These are phyloP conservation scores for Catostylus mosaicus DNA, from an alignment of 30 jellyfish, hydroid and myxozoan species.

Conservation along the genomic window DNA sequence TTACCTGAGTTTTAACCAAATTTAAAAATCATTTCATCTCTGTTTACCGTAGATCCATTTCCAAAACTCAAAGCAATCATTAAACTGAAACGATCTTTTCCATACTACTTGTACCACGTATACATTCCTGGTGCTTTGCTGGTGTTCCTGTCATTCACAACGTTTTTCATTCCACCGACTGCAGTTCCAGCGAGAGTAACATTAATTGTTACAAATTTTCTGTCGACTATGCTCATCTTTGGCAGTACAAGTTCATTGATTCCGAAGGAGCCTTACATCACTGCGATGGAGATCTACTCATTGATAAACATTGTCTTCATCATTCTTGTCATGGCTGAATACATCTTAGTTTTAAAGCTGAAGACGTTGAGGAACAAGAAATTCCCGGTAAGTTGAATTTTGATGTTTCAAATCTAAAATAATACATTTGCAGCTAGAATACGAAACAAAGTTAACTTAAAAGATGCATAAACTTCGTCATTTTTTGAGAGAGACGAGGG, in stretches of 20 bases:
- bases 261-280: slow-evolving; percentile 51
- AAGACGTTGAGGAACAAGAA: slow-evolving; percentile 1
- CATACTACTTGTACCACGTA: slow-evolving; percentile 58
- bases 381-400: slow-evolving; percentile 39
- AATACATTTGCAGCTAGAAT: no score
- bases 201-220: slow-evolving; percentile 63
- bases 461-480: no score
- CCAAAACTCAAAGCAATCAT: slow-evolving; percentile 22
- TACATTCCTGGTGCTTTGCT: slow-evolving; percentile 66
- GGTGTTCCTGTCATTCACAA: slow-evolving; percentile 56
- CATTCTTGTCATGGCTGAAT: slow-evolving; percentile 59
- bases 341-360: slow-evolving; percentile 46
- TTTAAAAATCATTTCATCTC: neutral
- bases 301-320: slow-evolving; percentile 62
- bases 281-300: slow-evolving; percentile 65
- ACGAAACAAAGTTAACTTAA: no score
- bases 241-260: slow-evolving; percentile 60
- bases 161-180: slow-evolving; percentile 64
- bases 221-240: slow-evolving; percentile 61
- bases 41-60: slow-evolving; percentile 16
- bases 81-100: slow-evolving; percentile 52
- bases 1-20: no score
- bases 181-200: slow-evolving; percentile 80
- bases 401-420: no score
- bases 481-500: no score